Base-by-base conservation (phyloP, 1,140 invertebrate genomes). In the Lethrus apterus region DNA sequence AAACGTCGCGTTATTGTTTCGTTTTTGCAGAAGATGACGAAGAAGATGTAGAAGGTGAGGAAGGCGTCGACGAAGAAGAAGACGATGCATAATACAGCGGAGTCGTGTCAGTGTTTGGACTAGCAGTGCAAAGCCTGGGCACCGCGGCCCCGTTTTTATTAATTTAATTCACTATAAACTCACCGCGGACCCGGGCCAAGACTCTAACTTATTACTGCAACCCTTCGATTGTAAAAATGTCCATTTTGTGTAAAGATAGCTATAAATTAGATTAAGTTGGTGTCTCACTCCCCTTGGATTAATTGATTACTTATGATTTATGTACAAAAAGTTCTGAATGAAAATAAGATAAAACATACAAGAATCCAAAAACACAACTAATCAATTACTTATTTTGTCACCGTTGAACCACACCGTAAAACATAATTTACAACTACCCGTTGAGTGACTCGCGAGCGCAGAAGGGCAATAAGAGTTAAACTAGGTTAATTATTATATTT, bases 181-280 rank as follows among this genome's bases (percentile, higher is more conserved):
- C 24, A 52, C 44, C 47, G 50, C 53, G 50, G 52, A 50, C 24
- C 40, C 40, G 17, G 40, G 40, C 21, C 21, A 42, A 26, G 40
- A 42, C 49, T 60, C 56, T 64, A 62, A 64, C 60, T 62, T 64
- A 64, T 63, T 64, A 54, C 46, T 59, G 56, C 57, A 55, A 46
- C 54, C 57, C 60, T 64, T 63, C 58, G 54, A 60, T 65, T 66
- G 62, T 66, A 64, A 63, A 63, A 60, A 65, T 64, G 62, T 64
- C 62, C 65, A 62, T 66, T 58, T 64, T 64, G 57, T 65, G 63
- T 65, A 67, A 67, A 66, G 61, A 63, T 65, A 65, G 62, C 48
- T 64, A 62, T 64, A 67, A 65, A 65, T 63, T 64, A 65, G 65
- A 60, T 63, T 67, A 65, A 65, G 65, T 67, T 62, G 46, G 29